Conservation (phyloP, 2,113 vertebrate genomes). For the Elanus axillaris region DNA sequence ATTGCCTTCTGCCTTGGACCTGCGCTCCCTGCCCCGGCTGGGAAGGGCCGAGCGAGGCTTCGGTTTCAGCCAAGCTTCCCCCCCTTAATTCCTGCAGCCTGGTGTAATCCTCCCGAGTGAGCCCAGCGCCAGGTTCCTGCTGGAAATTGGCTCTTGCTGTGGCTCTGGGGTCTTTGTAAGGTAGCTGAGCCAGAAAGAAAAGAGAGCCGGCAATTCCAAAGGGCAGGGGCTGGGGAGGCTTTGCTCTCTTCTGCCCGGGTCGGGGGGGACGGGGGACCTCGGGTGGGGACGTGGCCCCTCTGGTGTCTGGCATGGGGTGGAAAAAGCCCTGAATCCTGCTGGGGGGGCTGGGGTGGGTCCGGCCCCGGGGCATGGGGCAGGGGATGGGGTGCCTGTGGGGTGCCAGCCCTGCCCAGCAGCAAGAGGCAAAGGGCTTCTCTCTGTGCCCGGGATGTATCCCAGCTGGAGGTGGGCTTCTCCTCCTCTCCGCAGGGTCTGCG, state of each 20-base stretch:
- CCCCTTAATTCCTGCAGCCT: conserved; percentile 51
- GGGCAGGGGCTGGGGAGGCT: background rate
- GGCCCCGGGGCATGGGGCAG: fast-evolving
- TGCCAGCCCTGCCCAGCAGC: background rate
- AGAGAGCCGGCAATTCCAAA: background rate
- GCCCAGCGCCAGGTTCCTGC: conserved; percentile 47
- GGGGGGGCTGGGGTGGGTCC: background rate
- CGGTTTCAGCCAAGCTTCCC: background rate
- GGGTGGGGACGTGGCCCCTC: background rate
- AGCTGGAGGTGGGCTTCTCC: background rate
- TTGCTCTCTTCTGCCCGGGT: background rate
- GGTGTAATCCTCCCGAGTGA: conserved; percentile 44
- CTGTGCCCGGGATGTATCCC: fast-evolving
- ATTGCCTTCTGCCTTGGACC: background rate
- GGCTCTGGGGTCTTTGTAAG: conserved; percentile 26
- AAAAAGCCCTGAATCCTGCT: background rate
- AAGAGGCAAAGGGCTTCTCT: background rate
- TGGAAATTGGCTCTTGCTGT: conserved; percentile 57
- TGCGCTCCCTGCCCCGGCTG: background rate
- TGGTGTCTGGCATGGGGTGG: background rate
- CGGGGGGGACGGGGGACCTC: background rate
- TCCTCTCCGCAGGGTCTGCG: background rate
- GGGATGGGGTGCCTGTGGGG: too few relatives aligned
- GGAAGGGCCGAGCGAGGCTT: background rate
- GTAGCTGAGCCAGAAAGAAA: conserved; percentile 50